These are phyloP conservation scores for Lepidurus arcticus DNA, from an alignment of 1,140 invertebrate species.

Conservation along the genomic window DNA sequence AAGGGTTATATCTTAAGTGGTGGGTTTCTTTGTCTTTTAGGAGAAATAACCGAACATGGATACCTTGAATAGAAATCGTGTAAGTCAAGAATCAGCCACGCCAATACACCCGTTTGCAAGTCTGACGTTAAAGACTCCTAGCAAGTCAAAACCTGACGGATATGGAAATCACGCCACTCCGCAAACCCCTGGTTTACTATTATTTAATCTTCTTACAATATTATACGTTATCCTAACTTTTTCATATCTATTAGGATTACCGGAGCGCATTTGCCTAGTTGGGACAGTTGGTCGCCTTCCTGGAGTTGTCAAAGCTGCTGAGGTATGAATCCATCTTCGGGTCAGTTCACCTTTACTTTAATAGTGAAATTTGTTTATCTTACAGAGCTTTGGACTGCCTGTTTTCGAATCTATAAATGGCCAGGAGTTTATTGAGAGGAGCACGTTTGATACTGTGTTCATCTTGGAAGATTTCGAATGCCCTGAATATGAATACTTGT, in stretches of 20 bases:
- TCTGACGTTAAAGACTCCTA: neutral
- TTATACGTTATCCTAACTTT: neutral
- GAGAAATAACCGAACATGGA: neutral
- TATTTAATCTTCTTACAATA: neutral
- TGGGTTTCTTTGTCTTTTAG: neutral
- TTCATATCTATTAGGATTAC: constrained; percentile 12
- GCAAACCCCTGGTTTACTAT: neutral
- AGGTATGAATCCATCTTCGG: constrained; percentile 25
- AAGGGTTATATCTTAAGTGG: neutral
- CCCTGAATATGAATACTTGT: constrained; percentile 56
- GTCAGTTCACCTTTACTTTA: neutral
- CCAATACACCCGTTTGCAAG: constrained; percentile 18
- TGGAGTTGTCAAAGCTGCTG: constrained; percentile 31
- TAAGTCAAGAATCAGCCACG: neutral
- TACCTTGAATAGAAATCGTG: neutral
- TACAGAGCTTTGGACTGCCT: constrained; percentile 56
- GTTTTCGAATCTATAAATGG: constrained; percentile 58
- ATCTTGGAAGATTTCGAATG: constrained; percentile 64
- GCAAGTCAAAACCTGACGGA: constrained; percentile 25
- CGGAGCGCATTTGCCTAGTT: constrained; percentile 32
- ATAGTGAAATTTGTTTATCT: constrained; percentile 24
- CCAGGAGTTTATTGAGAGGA: constrained; percentile 50
- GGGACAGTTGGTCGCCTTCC: constrained; percentile 25
- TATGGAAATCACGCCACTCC: constrained; percentile 24
- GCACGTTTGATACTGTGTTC: constrained; percentile 56